Conservation (phyloP, 1,140 invertebrate genomes). For the Brachionus rotundiformis region DNA sequence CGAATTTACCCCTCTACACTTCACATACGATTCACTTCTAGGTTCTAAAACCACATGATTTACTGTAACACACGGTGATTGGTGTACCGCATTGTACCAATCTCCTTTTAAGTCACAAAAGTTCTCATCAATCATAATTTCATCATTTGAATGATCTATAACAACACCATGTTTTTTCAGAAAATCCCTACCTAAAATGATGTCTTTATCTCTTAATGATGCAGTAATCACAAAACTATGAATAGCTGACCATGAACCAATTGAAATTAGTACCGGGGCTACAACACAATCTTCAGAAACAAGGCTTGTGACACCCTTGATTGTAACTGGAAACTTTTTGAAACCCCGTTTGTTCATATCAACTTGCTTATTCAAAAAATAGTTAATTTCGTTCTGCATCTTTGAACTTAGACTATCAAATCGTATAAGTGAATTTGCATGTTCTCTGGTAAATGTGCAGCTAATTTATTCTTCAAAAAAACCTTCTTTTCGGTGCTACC, state of each 20-base stretch:
- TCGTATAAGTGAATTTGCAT: constrained; percentile 2
- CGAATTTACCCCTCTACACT: background rate
- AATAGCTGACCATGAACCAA: constrained; percentile 13
- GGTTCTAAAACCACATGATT: background rate
- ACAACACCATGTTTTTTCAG: background rate
- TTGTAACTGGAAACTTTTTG: background rate
- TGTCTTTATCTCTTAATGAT: background rate
- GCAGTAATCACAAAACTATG: constrained; percentile 3
- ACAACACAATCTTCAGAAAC: constrained; percentile 14
- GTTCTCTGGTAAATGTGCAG: background rate
- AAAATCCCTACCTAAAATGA: background rate
- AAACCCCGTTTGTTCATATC: background rate
- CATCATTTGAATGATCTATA: background rate
- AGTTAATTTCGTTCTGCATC: background rate
- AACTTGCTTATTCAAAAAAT: background rate
- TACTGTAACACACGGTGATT: background rate
- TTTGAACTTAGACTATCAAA: constrained; percentile 6
- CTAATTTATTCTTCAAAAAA: constrained; percentile 8
- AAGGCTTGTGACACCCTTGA: background rate
- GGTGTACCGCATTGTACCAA: background rate
- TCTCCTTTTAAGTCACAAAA: background rate
- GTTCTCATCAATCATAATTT: background rate
- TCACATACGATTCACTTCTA: background rate
- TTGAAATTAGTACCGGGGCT: background rate
- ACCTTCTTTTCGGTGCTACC: background rate